These are phyloP conservation scores for Schlechtendalia chinensis DNA, from an alignment of 1,140 invertebrate genomes.

Conservation along the genomic window DNA sequence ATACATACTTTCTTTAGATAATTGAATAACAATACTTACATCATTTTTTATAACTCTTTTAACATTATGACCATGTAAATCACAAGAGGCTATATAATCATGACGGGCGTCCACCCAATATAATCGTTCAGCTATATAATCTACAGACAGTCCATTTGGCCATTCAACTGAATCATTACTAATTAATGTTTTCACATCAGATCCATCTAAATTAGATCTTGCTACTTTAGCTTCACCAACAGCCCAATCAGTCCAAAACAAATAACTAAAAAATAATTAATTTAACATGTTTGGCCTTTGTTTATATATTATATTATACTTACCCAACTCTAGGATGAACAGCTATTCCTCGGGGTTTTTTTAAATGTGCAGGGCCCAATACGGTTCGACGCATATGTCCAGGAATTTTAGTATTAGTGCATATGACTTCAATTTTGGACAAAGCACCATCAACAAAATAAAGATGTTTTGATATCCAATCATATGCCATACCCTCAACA, in stretches of 20 bases:
- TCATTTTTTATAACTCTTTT: constrained; percentile 67
- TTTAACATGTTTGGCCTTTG: background rate
- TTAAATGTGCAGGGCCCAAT: constrained; percentile 67
- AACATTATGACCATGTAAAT: constrained; percentile 78
- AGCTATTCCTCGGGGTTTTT: constrained; percentile 83
- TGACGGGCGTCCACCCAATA: constrained; percentile 85
- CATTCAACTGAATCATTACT: constrained; percentile 66
- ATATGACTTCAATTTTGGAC: constrained; percentile 76
- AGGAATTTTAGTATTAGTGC: constrained; percentile 65
- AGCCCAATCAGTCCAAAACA: constrained; percentile 95
- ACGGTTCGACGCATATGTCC: constrained; percentile 78
- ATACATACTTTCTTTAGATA: background rate
- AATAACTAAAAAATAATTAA: constrained; percentile 59
- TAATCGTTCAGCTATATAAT: constrained; percentile 75
- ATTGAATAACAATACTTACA: constrained; percentile 56
- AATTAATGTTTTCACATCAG: constrained; percentile 69
- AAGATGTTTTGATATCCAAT: constrained; percentile 89
- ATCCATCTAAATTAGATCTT: constrained; percentile 81
- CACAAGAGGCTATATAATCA: constrained; percentile 81
- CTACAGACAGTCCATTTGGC: constrained; percentile 86
- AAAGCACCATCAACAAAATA: constrained; percentile 85
- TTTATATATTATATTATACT: background rate
- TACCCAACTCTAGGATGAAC: constrained; percentile 77
- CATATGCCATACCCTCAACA: constrained; percentile 88
- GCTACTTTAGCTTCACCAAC: constrained; percentile 73